phyloP scores from a whole-genome alignment of 1,140 invertebrate genomes.

The Orchesella cincta region DNA sequence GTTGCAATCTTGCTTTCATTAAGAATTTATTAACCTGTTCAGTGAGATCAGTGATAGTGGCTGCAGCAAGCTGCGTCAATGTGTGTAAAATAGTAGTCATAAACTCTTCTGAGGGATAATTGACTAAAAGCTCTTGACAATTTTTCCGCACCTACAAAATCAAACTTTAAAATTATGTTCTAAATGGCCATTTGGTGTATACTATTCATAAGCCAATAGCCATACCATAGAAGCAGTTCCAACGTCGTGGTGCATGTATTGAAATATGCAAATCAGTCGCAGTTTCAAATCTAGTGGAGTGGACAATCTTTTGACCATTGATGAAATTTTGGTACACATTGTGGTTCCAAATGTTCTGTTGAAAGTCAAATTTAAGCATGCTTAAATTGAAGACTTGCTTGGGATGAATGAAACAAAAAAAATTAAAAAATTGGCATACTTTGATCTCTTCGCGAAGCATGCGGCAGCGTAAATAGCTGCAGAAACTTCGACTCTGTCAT shows the following conservation, averaged over 20 bases:
- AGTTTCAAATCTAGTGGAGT: conserved; percentile 90
- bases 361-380: conserved; percentile 14
- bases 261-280: conserved; percentile 83
- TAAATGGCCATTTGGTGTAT: no score
- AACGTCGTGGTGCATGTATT: conserved; percentile 92
- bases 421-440: conserved; percentile 60
- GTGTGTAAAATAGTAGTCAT: conserved; percentile 82
- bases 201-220: background rate
- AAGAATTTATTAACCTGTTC: conserved; percentile 70
- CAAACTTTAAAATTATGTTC: no score
- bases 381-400: conserved; percentile 4
- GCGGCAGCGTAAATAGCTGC: conserved; percentile 93
- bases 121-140: conserved; percentile 77
- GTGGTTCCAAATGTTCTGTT: conserved; percentile 88
- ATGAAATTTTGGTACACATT: conserved; percentile 91
- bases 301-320: conserved; percentile 90
- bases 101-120: conserved; percentile 86
- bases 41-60: conserved; percentile 87
- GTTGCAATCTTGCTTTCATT: background rate
- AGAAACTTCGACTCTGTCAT: conserved; percentile 92
- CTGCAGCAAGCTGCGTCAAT: conserved; percentile 80
- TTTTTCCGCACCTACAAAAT: conserved; percentile 69
- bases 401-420: no score
- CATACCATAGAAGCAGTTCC: conserved; percentile 79
- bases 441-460: conserved; percentile 88